Percentiles rank a stretch among this genome's conserved stretches.
Conservation (phyloP, 2,113 vertebrate species). For the Callocephalon fimbriatum region DNA sequence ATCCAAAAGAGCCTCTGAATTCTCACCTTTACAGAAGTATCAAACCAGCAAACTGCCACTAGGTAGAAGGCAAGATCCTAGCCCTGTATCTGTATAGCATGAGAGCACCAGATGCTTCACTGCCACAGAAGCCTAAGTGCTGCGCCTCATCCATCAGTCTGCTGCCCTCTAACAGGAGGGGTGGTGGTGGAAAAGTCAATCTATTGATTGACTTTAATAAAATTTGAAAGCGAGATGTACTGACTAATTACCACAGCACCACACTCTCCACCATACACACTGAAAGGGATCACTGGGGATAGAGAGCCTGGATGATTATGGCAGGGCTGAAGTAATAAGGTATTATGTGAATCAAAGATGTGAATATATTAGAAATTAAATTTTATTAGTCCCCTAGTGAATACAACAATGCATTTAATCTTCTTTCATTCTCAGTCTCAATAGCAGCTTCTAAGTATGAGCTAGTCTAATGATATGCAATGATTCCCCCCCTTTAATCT, state of each 20-base stretch:
- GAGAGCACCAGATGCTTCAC: neutral
- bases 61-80: neutral
- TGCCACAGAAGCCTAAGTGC: rapidly evolving
- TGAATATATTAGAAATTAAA: neutral
- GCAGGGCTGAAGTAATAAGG: neutral
- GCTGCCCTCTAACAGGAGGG: neutral
- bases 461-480: neutral
- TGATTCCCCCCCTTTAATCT: neutral
- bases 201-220: neutral
- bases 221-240: neutral
- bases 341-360: neutral
- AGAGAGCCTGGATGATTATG: rapidly evolving
- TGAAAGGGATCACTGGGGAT: neutral
- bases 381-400: neutral
- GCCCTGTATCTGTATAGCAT: rapidly evolving
- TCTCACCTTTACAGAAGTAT: neutral
- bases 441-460: neutral
- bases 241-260: neutral
- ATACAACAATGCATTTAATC: neutral
- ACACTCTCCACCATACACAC: rapidly evolving
- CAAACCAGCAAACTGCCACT: rapidly evolving
- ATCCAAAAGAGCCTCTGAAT: neutral
- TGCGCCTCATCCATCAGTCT: neutral
- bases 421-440: neutral
- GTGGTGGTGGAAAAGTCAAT: neutral